These are phyloP conservation scores for Portunus trituberculatus DNA, from an alignment of 1,140 invertebrate species.

Conservation along the genomic window DNA sequence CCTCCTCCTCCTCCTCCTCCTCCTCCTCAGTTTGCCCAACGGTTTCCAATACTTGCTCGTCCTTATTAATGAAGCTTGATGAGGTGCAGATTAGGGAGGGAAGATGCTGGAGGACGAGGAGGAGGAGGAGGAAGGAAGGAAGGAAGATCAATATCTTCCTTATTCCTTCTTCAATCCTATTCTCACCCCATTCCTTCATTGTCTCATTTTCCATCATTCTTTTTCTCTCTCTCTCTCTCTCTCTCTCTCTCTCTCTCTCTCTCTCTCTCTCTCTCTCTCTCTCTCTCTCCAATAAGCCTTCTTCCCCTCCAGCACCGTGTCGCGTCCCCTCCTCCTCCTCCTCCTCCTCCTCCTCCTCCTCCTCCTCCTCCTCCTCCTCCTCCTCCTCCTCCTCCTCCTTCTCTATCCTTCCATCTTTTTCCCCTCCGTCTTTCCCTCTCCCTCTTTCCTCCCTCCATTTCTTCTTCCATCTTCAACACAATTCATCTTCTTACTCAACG, in stretches of 20 bases:
- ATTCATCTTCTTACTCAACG: not conserved
- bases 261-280: no score
- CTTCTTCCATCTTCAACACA: not conserved
- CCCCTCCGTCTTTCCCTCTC: not conserved
- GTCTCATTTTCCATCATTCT: not conserved
- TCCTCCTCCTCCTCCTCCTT: not conserved
- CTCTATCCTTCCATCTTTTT: not conserved
- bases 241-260: not conserved
- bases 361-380: not conserved
- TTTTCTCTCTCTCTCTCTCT: not conserved
- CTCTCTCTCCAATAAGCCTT: not conserved
- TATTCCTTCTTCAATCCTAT: not conserved
- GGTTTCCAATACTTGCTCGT: no score
- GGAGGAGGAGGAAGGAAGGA: no score
- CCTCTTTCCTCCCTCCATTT: not conserved
- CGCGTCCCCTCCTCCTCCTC: not conserved
- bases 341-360: not conserved
- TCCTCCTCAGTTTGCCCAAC: no score
- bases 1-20: no score
- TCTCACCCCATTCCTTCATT: no score
- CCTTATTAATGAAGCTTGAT: no score
- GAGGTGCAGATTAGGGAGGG: no score
- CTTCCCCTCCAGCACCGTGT: constrained; percentile 26
- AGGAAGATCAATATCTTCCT: no score
- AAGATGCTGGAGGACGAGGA: no score